Percentiles rank a stretch among this genome's conserved stretches.
Evolutionary conservation across 2,113 vertebrate genomes (phyloP).

Genomic region (Cyprinodon tularosa): DNA sequence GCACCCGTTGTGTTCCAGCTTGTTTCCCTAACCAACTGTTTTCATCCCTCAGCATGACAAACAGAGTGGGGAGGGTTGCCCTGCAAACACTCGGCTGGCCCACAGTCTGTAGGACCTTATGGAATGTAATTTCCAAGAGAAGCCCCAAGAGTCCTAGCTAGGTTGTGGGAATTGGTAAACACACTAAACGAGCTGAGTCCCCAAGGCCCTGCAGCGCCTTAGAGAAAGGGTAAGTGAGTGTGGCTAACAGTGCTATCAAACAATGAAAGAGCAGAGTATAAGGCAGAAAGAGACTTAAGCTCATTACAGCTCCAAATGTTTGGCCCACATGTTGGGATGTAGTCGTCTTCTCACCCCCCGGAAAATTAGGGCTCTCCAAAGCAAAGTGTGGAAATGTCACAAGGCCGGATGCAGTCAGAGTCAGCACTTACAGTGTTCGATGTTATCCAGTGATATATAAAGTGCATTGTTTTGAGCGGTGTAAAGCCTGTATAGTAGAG

Average conservation of each 20-base stretch:
- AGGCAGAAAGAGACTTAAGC: conserved; percentile 55
- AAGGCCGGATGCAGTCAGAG: conserved; percentile 42
- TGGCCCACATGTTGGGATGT: conserved; percentile 36
- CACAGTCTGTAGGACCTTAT: conserved; percentile 52
- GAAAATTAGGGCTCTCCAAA: conserved; percentile 52
- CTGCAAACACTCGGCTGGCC: conserved; percentile 38
- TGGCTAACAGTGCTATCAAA: conserved; percentile 69
- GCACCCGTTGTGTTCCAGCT: background rate
- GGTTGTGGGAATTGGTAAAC: conserved; percentile 71
- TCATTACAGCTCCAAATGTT: conserved; percentile 57
- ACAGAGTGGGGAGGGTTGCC: conserved; percentile 16
- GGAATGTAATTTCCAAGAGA: conserved; percentile 68
- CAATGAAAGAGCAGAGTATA: conserved; percentile 51
- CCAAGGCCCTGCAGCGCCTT: conserved; percentile 47
- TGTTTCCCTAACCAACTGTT: background rate
- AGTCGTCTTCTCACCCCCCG: conserved; percentile 58
- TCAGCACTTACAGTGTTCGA: conserved; percentile 35
- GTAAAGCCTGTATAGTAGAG: conserved; percentile 15
- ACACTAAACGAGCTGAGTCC: conserved; percentile 56
- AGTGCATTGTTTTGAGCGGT: conserved; percentile 22
- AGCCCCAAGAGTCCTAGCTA: conserved; percentile 48
- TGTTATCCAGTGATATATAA: conserved; percentile 32
- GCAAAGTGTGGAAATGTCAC: conserved; percentile 50
- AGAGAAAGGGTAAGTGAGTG: conserved; percentile 71
- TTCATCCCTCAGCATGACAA: background rate